These are phyloP conservation scores for Ciconia boyciana DNA, from an alignment of 2,113 vertebrate genomes.

Conservation along the genomic window DNA sequence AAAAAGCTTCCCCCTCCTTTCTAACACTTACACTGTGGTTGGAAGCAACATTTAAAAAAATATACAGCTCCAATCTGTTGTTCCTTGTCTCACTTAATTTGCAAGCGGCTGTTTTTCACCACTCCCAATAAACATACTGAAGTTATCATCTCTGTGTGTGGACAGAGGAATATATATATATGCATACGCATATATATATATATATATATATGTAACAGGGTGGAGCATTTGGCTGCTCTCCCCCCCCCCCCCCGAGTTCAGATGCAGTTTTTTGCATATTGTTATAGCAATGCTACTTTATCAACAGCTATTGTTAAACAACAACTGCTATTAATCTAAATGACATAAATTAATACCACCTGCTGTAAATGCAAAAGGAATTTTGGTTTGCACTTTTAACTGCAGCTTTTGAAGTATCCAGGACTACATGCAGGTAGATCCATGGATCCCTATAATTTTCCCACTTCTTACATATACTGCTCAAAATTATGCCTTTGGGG, in stretches of 20 bases:
- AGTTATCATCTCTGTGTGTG: not conserved
- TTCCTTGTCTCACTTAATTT: conserved; percentile 38
- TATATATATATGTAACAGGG: not conserved
- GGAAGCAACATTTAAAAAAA: conserved; percentile 1
- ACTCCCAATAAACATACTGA: conserved; percentile 9
- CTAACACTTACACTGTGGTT: not conserved
- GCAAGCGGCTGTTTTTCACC: conserved; percentile 19
- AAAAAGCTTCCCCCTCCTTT: not conserved
- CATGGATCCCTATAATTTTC: not conserved
- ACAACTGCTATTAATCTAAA: conserved; percentile 32
- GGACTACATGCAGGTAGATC: not conserved
- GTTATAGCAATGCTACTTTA: conserved; percentile 18
- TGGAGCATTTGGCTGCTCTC: not conserved
- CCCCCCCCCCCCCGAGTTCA: accelerated
- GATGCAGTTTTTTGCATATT: not conserved
- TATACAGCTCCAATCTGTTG: conserved; percentile 9
- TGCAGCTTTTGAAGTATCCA: conserved; percentile 12
- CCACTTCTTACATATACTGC: not conserved
- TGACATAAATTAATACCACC: conserved; percentile 50
- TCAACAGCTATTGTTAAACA: conserved; percentile 28
- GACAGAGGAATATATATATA: not conserved
- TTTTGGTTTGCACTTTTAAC: conserved; percentile 12
- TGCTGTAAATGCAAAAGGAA: conserved; percentile 13
- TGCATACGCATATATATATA: no score
- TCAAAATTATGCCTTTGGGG: not conserved